Conservation (phyloP, 2,888 invertebrate species). For the Ramazzottius varieornatus region DNA sequence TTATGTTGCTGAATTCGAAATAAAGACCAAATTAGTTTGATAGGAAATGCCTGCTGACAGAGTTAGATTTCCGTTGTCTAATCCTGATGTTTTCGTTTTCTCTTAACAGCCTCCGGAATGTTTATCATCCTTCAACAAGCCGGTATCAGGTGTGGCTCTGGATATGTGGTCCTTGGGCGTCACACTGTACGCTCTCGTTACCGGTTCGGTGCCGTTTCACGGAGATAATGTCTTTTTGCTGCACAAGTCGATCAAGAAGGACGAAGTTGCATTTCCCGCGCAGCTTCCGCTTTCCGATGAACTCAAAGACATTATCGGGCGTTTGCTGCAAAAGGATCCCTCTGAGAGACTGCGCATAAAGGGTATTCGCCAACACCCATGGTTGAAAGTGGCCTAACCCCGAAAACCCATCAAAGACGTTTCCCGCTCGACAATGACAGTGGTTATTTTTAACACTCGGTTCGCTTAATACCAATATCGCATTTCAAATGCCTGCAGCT, state of each 20-base stretch:
- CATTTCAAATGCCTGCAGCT: too few relatives aligned
- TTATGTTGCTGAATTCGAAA: too few relatives aligned
- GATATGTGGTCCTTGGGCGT: neutral
- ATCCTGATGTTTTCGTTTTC: too few relatives aligned
- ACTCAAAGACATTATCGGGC: neutral
- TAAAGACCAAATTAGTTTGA: too few relatives aligned
- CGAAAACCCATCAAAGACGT: too few relatives aligned
- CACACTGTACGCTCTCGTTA: neutral
- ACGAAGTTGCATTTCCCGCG: neutral
- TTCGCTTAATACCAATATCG: too few relatives aligned
- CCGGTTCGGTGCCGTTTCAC: neutral
- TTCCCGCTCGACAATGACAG: too few relatives aligned
- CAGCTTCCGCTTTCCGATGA: neutral
- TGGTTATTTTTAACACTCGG: too few relatives aligned
- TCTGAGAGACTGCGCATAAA: neutral
- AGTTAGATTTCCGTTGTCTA: too few relatives aligned
- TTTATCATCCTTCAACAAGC: neutral
- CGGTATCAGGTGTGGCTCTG: neutral
- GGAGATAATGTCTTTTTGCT: neutral
- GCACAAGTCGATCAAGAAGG: neutral
- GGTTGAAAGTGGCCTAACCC: too few relatives aligned
- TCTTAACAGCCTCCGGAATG: constrained; percentile 2
- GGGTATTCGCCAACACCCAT: neutral
- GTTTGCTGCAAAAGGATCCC: neutral
- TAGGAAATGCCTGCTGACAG: too few relatives aligned